Percentiles rank a stretch among this genome's conserved stretches.
Conservation (phyloP, 2,797 vertebrate species). For the Spinus pinus region DNA sequence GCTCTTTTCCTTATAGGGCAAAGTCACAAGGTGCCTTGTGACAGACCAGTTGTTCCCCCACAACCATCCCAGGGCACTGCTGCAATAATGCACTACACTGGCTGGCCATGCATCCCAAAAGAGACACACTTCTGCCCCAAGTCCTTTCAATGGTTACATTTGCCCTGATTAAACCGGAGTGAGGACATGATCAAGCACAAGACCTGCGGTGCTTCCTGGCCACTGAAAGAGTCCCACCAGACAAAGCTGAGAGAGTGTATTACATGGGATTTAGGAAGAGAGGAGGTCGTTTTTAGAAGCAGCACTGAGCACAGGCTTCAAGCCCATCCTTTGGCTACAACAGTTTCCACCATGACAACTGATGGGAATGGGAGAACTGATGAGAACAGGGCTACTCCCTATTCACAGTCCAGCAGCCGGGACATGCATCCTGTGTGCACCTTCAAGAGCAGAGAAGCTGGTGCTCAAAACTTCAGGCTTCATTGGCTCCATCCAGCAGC, state of each 20-base stretch:
- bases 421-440: fast-evolving
- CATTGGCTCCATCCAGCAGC: background rate
- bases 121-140: background rate
- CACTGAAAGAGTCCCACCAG: background rate
- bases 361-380: background rate
- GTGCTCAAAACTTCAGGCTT: background rate
- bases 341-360: fast-evolving
- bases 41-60: background rate
- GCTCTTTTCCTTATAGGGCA: background rate
- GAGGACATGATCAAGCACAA: background rate
- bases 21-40: conserved; percentile 4
- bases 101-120: background rate
- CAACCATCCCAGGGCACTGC: background rate
- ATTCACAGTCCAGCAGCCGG: fast-evolving
- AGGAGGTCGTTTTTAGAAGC: background rate
- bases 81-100: fast-evolving
- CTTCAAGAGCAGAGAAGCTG: background rate
- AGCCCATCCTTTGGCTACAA: background rate
- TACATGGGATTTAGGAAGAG: background rate
- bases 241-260: background rate
- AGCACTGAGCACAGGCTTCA: background rate
- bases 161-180: background rate
- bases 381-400: background rate
- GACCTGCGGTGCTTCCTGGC: background rate
- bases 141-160: fast-evolving